These are phyloP conservation scores for Ectemnius lituratus DNA, from an alignment of 2,888 invertebrate species.

Conservation along the genomic window DNA sequence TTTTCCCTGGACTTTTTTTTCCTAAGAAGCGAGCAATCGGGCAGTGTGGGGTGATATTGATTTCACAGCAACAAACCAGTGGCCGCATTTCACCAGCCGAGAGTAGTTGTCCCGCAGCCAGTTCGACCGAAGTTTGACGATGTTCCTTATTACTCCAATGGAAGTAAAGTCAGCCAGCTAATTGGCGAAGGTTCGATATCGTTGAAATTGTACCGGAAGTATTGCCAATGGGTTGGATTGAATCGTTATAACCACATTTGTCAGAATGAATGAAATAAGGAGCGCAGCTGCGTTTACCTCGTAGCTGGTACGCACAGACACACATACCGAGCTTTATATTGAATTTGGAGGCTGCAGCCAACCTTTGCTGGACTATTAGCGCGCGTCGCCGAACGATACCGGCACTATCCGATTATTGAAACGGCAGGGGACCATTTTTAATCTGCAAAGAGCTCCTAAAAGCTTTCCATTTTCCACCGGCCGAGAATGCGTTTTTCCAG, in stretches of 20 bases:
- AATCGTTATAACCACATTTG: too few species aligned
- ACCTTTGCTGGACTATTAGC: not conserved
- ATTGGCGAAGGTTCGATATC: too few species aligned
- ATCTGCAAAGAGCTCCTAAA: not conserved
- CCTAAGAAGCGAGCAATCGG: constrained; percentile 30
- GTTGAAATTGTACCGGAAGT: too few species aligned
- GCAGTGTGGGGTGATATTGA: constrained; percentile 67
- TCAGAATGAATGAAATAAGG: too few species aligned
- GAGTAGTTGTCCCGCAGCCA: too few species aligned
- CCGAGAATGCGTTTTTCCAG: constrained; percentile 12
- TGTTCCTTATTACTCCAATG: too few species aligned
- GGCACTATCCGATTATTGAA: constrained; percentile 5
- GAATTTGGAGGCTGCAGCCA: constrained; percentile 18
- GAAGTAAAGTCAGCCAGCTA: too few species aligned
- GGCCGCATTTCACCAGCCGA: constrained; percentile 61
- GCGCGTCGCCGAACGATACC: not conserved
- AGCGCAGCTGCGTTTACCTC: too few species aligned
- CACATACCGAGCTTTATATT: constrained; percentile 9
- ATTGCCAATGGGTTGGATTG: too few species aligned
- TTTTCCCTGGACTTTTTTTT: too few species aligned
- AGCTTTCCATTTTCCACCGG: not conserved
- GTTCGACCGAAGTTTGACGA: too few species aligned
- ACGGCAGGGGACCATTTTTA: not conserved
- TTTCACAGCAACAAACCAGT: constrained; percentile 73
- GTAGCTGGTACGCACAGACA: too few species aligned